Percentiles rank a stretch among this genome's conserved stretches.
phyloP scores from a whole-genome alignment of 2,797 vertebrate species.

The Cossypha dichroa region DNA sequence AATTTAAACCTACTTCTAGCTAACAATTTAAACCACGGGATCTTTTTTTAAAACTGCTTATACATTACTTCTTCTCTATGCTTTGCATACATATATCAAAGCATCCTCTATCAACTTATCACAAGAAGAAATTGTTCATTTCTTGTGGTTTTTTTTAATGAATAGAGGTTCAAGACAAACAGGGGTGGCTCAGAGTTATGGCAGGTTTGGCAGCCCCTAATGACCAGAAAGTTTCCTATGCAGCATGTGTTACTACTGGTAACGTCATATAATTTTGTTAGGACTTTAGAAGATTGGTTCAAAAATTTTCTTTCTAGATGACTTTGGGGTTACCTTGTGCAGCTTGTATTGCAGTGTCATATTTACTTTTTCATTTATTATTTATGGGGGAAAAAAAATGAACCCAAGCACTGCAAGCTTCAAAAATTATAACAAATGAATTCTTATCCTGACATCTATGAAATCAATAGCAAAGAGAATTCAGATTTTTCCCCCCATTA shows the following conservation, averaged over 20 bases:
- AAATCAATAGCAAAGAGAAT: neutral
- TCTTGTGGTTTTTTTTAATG: neutral
- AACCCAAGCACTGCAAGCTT: neutral
- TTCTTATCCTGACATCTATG: neutral
- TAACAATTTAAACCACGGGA: neutral
- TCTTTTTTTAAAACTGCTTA: neutral
- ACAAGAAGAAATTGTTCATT: neutral
- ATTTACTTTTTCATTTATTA: neutral
- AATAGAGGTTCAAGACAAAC: neutral
- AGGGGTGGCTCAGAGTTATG: neutral
- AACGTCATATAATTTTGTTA: neutral
- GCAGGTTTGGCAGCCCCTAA: neutral
- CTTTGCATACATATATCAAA: neutral
- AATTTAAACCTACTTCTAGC: neutral
- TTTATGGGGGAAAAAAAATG: neutral
- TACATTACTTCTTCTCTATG: neutral
- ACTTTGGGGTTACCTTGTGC: neutral
- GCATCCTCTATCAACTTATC: neutral
- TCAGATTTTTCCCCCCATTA: accelerated
- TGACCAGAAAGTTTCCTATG: neutral
- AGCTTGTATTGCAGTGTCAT: neutral
- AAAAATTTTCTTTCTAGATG: neutral
- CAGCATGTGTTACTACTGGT: neutral
- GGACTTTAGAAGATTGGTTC: neutral
- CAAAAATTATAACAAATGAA: neutral